phyloP scores from a whole-genome alignment of 2,888 invertebrate genomes.

The Polydrusus cervinus region DNA sequence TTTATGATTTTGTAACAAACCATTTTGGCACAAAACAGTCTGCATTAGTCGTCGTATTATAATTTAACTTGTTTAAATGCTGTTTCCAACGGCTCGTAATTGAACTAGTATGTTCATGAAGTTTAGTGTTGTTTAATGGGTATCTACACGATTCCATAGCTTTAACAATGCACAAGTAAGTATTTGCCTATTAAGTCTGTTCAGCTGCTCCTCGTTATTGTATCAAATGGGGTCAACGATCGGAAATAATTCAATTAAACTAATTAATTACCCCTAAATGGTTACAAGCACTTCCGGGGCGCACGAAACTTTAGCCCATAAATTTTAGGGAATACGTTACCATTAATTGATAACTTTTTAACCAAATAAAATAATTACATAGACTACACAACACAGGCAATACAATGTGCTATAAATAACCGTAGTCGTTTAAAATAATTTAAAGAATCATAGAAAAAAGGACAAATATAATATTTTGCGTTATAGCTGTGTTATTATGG shows the following conservation, averaged over 20 bases:
- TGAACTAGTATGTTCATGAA: constrained; percentile 14
- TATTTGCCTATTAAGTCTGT: constrained; percentile 29
- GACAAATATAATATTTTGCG: no score
- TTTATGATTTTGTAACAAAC: not conserved
- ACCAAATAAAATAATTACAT: not conserved
- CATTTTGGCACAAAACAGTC: not conserved
- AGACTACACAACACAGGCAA: not conserved
- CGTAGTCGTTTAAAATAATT: no score
- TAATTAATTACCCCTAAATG: constrained; percentile 59
- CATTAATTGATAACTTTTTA: not conserved
- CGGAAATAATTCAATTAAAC: constrained; percentile 64
- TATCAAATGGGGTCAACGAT: constrained; percentile 58
- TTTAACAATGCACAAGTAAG: constrained; percentile 29
- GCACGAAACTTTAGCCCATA: constrained; percentile 11
- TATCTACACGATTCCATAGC: constrained; percentile 12
- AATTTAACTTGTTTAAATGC: constrained; percentile 1
- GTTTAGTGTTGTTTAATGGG: constrained; percentile 20
- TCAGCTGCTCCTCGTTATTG: constrained; percentile 55
- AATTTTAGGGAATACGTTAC: constrained; percentile 11
- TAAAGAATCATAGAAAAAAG: no score
- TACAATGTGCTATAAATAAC: not conserved
- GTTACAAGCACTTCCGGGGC: not conserved
- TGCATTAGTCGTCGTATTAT: not conserved
- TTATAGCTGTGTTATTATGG: no score
- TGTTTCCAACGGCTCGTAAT: constrained; percentile 20